A percentile compares a stretch with the other conserved stretches of the same genome.
phyloP scores from a whole-genome alignment of 2,888 invertebrate species.

The Pterostichus niger region DNA sequence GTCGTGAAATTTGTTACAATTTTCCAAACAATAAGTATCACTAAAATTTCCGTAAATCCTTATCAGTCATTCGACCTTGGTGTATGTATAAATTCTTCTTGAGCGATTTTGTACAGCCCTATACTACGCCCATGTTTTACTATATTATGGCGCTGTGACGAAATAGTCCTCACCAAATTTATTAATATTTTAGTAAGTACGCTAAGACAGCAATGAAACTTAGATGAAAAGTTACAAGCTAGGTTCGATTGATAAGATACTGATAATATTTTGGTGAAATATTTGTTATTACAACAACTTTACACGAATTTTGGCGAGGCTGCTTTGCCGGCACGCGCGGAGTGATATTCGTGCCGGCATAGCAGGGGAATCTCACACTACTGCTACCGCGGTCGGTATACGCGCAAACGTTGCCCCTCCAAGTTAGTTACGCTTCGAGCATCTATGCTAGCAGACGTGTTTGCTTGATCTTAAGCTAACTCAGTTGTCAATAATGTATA shows the following conservation, averaged over 20 bases:
- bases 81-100: constrained; percentile 20
- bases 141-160: constrained; percentile 19
- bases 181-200: constrained; percentile 57
- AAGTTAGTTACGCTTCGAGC: constrained; percentile 66
- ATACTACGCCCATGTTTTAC: constrained; percentile 67
- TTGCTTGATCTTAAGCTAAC: constrained; percentile 67
- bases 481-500: constrained; percentile 73
- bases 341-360: constrained; percentile 56
- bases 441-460: constrained; percentile 66
- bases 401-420: constrained; percentile 51
- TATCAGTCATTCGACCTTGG: constrained; percentile 64
- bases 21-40: constrained; percentile 39
- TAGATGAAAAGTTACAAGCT: not conserved
- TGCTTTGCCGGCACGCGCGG: constrained; percentile 52
- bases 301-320: constrained; percentile 29
- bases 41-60: constrained; percentile 62
- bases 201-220: constrained; percentile 52
- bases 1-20: not conserved
- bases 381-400: constrained; percentile 37
- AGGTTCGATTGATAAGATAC: not conserved
- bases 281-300: constrained; percentile 23
- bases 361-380: constrained; percentile 59
- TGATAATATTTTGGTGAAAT: not conserved
- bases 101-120: constrained; percentile 62
- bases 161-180: constrained; percentile 53